Base-by-base conservation (phyloP, 2,797 vertebrate genomes). In the Microctenopoma lineatum region DNA sequence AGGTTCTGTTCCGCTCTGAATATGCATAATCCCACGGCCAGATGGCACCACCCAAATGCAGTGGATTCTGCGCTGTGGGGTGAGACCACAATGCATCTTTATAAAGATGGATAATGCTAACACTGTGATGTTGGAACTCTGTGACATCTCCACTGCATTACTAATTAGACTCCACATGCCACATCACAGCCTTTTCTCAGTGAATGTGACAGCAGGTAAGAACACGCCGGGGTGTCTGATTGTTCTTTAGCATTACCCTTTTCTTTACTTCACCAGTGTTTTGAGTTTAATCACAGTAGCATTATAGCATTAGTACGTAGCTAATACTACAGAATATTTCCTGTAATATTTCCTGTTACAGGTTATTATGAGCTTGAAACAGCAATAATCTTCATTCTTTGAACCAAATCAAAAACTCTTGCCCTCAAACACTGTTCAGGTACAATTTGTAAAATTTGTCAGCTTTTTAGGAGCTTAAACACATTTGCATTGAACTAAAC, bases 1-100 rank as follows among this genome's bases (percentile, higher is more conserved):
- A 58, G 75, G 50, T 60, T 66, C 54, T 71, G 70, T 29, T 66
- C 32, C 59, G 41, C 26, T 48, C 12, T 78, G 69, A 72, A 75
- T 66, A 79, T 83, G 63, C 36, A 81, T 82, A 70, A 77, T 57
- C 56, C 45, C 50, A 11, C 10, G 39, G 55, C 67, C 83, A 84
- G 80, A 85, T 83, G 83, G 79, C 46, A 18, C 39, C 8, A 27
- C 45, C 70, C 58, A 11, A 26, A 42, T 55, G 59, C 42, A 21
- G 47, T n/a, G 48, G 56, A 32, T 42, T 58, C 55, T 29, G 58
- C 16, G 48, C 34, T 56, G 55, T 5, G 27, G 59, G 59, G 47
- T 45, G 59, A 57, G 70, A 77, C 36, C 13, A 18, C 62, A 54
- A 59, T 59, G 41, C 45, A 32, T 64, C 59, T 68, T 60, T 51